A percentile compares a stretch with the other conserved stretches of the same genome.
phyloP scores from a whole-genome alignment of 2,797 vertebrate species.

The Pterois miles region DNA sequence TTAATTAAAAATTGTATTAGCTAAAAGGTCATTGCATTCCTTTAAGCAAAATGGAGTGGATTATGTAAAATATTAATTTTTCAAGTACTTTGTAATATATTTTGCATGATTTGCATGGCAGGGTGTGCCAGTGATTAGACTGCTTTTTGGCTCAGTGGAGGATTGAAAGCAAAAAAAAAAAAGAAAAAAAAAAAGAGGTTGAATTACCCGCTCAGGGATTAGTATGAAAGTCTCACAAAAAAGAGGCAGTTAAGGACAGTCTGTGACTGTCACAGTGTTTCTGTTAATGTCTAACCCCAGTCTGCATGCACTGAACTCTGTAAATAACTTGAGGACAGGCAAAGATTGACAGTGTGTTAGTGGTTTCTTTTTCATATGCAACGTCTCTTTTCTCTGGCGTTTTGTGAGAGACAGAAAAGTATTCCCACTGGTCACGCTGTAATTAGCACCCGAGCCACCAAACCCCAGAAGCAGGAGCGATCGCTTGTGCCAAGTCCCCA shows the following conservation, averaged over 20 bases:
- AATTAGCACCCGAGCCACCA: constrained; percentile 71
- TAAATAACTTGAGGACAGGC: constrained; percentile 1
- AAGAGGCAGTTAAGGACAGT: not conserved
- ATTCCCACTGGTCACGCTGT: constrained; percentile 64
- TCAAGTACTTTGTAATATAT: constrained; percentile 41
- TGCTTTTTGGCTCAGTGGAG: constrained; percentile 12
- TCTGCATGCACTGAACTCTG: not conserved
- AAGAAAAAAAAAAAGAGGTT: not conserved
- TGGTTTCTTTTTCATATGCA: constrained; percentile 22
- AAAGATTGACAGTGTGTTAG: constrained; percentile 28
- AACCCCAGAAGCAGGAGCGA: constrained; percentile 47
- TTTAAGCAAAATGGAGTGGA: constrained; percentile 43
- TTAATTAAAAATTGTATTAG: constrained; percentile 52
- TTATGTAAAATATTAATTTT: constrained; percentile 47
- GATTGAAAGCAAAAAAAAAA: not conserved
- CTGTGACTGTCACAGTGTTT: constrained; percentile 1
- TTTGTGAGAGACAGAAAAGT: constrained; percentile 47
- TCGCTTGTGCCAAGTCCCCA: constrained; percentile 54
- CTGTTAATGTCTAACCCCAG: constrained; percentile 6
- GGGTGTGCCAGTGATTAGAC: constrained; percentile 28
- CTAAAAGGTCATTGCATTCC: constrained; percentile 56
- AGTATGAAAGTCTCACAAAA: constrained; percentile 14
- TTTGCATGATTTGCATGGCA: constrained; percentile 51
- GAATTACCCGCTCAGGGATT: constrained; percentile 22
- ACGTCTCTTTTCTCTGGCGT: constrained; percentile 31